These are phyloP conservation scores for Gryllus bimaculatus DNA, from an alignment of 1,140 invertebrate genomes.

Conservation along the genomic window DNA sequence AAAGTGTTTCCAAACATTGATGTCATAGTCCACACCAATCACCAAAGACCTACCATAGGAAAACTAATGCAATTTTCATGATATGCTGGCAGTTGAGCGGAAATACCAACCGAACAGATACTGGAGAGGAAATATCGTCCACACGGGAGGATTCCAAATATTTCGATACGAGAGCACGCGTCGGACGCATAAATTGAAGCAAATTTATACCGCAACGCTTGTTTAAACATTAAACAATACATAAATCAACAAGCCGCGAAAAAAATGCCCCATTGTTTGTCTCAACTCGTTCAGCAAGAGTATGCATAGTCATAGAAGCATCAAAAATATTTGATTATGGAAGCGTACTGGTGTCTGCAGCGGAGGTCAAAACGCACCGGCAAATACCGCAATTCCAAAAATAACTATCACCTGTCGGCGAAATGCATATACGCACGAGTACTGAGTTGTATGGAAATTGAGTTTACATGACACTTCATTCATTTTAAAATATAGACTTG, in stretches of 20 bases:
- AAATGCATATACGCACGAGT: background rate
- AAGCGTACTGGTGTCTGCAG: background rate
- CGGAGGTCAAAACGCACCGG: background rate
- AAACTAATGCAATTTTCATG: no score
- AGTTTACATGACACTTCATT: no score
- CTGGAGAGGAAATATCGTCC: no score
- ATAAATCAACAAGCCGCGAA: background rate
- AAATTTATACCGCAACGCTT: conserved; percentile 4
- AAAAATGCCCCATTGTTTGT: background rate
- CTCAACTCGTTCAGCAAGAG: background rate
- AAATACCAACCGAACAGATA: no score
- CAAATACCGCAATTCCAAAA: no score
- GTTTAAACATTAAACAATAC: conserved; percentile 6
- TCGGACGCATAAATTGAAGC: background rate
- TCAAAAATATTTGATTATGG: background rate
- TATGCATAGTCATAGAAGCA: background rate
- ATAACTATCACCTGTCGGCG: no score
- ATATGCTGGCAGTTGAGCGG: no score
- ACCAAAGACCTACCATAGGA: no score
- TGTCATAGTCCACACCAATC: no score
- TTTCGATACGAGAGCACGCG: background rate
- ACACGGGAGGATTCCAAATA: background rate
- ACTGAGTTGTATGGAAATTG: background rate
- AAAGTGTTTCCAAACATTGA: no score
- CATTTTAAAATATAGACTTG: no score